phyloP scores from a whole-genome alignment of 2,113 vertebrate genomes.

The Clarias macrocephalus region DNA sequence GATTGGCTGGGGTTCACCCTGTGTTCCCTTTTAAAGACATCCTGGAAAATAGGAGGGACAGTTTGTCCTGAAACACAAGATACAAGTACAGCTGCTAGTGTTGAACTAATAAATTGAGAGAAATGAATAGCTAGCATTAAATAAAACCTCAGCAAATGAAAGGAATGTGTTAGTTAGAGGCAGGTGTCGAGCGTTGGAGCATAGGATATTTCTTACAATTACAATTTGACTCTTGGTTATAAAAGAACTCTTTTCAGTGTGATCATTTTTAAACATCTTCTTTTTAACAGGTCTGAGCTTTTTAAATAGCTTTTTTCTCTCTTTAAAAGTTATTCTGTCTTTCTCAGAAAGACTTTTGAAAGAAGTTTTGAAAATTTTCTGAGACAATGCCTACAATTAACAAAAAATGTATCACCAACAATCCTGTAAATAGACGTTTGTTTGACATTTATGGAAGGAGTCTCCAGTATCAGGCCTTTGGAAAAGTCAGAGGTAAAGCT shows the following conservation, averaged over 20 bases:
- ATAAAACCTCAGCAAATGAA: not conserved
- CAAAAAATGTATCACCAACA: too few species aligned
- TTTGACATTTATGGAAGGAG: not conserved
- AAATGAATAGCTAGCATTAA: not conserved
- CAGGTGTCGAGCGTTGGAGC: not conserved
- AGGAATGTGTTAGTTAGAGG: not conserved
- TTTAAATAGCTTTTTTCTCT: not conserved
- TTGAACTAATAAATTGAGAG: too few species aligned
- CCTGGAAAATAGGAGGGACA: not conserved
- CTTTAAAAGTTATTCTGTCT: not conserved
- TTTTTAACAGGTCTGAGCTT: not conserved
- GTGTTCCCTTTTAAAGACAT: not conserved
- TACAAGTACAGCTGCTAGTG: not conserved
- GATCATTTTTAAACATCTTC: too few species aligned
- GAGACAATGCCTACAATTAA: not conserved
- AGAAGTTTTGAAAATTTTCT: not conserved
- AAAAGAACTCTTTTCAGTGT: not conserved
- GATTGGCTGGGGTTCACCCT: not conserved
- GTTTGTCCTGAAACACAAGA: not conserved
- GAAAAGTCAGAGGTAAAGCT: not conserved
- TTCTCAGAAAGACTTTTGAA: not conserved
- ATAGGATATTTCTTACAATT: not conserved
- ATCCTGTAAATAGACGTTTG: too few species aligned
- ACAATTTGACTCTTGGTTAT: not conserved
- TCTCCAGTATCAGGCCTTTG: not conserved